Percentiles rank a stretch among this genome's conserved stretches.
Conservation (phyloP, 1,140 invertebrate genomes). For the Drosophila bocki region DNA sequence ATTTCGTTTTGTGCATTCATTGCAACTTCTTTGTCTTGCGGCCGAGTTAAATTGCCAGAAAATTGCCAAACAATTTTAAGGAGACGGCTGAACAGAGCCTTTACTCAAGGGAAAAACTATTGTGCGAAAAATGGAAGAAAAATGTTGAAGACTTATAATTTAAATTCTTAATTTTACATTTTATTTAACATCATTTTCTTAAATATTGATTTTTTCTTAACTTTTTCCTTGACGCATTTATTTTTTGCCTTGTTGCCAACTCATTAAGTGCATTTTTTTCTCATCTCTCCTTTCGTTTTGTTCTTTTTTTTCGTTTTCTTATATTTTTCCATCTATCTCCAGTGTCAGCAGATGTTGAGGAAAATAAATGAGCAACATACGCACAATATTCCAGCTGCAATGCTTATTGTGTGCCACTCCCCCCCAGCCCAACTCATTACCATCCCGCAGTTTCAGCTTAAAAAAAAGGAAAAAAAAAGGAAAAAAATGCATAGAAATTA, state of each 20-base stretch:
- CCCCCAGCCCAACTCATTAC: conserved; percentile 18
- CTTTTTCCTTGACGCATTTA: neutral
- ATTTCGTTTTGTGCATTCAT: conserved; percentile 55
- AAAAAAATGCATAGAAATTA: conserved; percentile 64
- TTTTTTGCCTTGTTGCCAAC: conserved; percentile 8
- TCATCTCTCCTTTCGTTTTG: conserved; percentile 2
- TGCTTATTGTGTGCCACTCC: conserved; percentile 29
- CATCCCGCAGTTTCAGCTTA: conserved; percentile 22
- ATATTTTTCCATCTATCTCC: conserved; percentile 19
- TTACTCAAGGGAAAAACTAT: neutral
- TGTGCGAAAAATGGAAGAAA: neutral
- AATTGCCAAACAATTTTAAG: conserved; percentile 42
- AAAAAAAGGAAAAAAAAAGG: conserved; percentile 22
- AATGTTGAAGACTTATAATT: too few relatives aligned
- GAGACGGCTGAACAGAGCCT: neutral
- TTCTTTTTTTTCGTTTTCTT: neutral
- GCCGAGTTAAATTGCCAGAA: conserved; percentile 44
- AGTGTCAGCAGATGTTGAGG: conserved; percentile 26
- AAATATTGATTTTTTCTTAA: conserved; percentile 1
- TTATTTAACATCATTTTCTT: neutral
- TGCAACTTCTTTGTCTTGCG: conserved; percentile 51
- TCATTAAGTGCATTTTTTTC: conserved; percentile 22
- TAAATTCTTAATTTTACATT: neutral
- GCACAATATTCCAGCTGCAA: conserved; percentile 59
- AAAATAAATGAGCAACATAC: conserved; percentile 77